phyloP scores from a whole-genome alignment of 2,888 invertebrate genomes.

The Melanchra persicariae region DNA sequence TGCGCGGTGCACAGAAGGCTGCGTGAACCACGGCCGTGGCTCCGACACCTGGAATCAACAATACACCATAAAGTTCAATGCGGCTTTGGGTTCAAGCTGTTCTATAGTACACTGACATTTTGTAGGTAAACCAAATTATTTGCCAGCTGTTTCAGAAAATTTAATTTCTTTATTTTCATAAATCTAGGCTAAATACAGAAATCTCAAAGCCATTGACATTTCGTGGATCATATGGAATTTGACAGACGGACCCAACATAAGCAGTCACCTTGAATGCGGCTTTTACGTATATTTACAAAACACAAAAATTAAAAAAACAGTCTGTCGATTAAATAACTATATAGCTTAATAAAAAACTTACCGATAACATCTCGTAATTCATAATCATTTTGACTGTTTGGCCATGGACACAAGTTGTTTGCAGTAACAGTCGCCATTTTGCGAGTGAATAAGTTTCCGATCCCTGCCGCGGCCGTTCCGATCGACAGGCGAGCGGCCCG shows the following conservation, averaged over 20 bases:
- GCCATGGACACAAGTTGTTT: slow-evolving; percentile 92
- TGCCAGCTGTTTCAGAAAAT: slow-evolving; percentile 2
- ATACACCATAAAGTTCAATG: slow-evolving; percentile 37
- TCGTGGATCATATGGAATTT: slow-evolving; percentile 49
- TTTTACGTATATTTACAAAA: slow-evolving; percentile 28
- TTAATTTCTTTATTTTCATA: background rate
- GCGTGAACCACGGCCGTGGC: slow-evolving; percentile 99
- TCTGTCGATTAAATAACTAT: background rate
- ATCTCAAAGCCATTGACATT: slow-evolving; percentile 40
- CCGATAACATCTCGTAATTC: slow-evolving; percentile 98
- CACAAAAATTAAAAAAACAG: background rate
- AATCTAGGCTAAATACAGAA: background rate
- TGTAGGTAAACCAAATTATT: background rate
- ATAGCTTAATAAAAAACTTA: slow-evolving; percentile 84
- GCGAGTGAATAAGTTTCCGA: slow-evolving; percentile 82
- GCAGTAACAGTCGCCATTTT: slow-evolving; percentile 82
- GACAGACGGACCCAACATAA: slow-evolving; percentile 41
- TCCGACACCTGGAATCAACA: slow-evolving; percentile 94
- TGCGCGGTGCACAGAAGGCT: slow-evolving; percentile 97
- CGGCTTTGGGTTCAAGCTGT: background rate
- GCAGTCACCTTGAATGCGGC: slow-evolving; percentile 18
- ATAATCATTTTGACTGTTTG: slow-evolving; percentile 97
- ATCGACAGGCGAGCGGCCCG: slow-evolving; percentile 80
- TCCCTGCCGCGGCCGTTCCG: slow-evolving; percentile 74
- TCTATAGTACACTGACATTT: background rate